Evolutionary conservation across 2,113 vertebrate species (phyloP), one percentile per base, ranked within the genome.

Genomic region (Telmatochromis sp.): DNA sequence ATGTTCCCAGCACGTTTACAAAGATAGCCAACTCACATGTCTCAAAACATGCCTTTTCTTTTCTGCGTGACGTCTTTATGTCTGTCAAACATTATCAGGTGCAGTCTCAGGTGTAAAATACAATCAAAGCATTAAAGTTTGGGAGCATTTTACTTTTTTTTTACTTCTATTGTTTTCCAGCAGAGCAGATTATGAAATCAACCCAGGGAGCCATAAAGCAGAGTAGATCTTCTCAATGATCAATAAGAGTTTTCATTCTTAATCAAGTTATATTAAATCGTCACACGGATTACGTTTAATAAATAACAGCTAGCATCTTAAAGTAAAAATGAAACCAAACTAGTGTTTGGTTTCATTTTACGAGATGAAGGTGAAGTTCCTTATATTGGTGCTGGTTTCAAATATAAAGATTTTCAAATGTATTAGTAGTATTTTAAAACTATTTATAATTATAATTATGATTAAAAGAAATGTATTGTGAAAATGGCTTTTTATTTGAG

Each of bases 31-130:
- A 75, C 84, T 80, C 42, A 7, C 31, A 21, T 26, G 13, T 84
- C 90, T 92, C 83, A 23, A 82, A 90, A 85, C 82, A 80, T 58
- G 85, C 57, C 57, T 85, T 83, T 87, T 88, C 86, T 49, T 85
- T 87, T 79, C 85, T 53, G 55, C 26, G 13, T 40, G 80, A 88
- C 15, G 85, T 89, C 87, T 94, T 94, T 85, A 92, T 95, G 90
- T 92, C 87, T 88, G 85, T 91, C 90, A 89, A 91, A 92, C 86
- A 91, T 91, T 90, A 94, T 88, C 85, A 92, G 92, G 73, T 73
- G 10, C n/a, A 85, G 13, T 89, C 94, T 88, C 93, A 12, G 70
- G 88, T 85, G 94, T 58, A 87, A 89, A 88, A 93, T 94, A 85
- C 31, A 85, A 94, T 85, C 65, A 47, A 40, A 87, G 82, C 75